These are phyloP conservation scores for Tragelaphus eurycerus DNA, from an alignment of 2,797 vertebrate species.

Conservation along the genomic window DNA sequence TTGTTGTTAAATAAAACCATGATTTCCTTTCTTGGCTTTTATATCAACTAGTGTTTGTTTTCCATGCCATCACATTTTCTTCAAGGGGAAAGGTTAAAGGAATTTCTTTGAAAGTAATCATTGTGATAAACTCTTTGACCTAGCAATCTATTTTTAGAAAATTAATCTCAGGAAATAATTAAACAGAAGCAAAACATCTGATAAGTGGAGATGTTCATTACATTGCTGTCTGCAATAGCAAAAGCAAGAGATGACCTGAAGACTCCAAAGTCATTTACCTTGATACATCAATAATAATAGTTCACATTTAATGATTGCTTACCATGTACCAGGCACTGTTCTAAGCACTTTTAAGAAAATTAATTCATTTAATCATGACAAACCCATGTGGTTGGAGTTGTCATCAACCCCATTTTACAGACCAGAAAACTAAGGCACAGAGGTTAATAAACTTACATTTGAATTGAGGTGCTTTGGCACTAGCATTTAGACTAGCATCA, in stretches of 20 bases:
- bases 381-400: not conserved
- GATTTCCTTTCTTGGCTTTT: not conserved
- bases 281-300: not conserved
- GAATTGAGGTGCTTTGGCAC: not conserved
- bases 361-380: not conserved
- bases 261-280: not conserved
- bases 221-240: not conserved
- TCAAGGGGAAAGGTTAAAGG: not conserved
- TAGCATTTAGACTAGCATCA: not conserved
- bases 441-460: not conserved
- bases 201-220: not conserved
- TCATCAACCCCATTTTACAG: not conserved
- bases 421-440: not conserved
- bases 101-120: conserved; percentile 12
- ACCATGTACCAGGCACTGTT: not conserved
- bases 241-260: not conserved
- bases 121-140: not conserved
- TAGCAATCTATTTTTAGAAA: not conserved
- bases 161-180: conserved; percentile 21
- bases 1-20: not conserved
- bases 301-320: not conserved
- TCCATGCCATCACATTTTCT: conserved; percentile 1
- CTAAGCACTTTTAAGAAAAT: not conserved
- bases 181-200: not conserved
- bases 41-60: not conserved